phyloP scores from a whole-genome alignment of 2,797 vertebrate species.

The Odontamblyopus rebecca region DNA sequence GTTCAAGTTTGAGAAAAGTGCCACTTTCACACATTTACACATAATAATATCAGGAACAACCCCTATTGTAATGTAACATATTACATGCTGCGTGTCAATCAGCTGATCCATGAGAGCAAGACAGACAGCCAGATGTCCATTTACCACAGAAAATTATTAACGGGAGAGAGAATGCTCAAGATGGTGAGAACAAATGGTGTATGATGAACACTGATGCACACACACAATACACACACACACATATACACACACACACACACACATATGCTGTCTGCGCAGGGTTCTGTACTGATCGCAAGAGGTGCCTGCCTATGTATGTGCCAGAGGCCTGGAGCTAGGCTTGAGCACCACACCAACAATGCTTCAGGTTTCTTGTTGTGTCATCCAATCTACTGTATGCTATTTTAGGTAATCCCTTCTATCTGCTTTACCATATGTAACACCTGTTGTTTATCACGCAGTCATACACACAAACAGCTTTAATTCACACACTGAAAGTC shows the following conservation, averaged over 20 bases:
- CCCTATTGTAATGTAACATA: too few relatives aligned
- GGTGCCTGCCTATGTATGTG: slow-evolving; percentile 4
- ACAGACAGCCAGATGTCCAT: background rate
- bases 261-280: background rate
- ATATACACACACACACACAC: too few relatives aligned
- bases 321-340: slow-evolving; percentile 23
- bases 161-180: background rate
- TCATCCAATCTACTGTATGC: slow-evolving; percentile 58
- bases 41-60: too few relatives aligned
- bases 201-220: too few relatives aligned
- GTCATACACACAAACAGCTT: slow-evolving; percentile 43
- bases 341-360: slow-evolving; percentile 28
- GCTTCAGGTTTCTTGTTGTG: slow-evolving; percentile 56
- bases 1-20: too few relatives aligned
- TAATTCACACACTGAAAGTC: slow-evolving; percentile 20
- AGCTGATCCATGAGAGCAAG: background rate
- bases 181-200: too few relatives aligned
- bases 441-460: slow-evolving; percentile 71
- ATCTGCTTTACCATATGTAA: slow-evolving; percentile 46
- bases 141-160: too few relatives aligned
- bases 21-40: too few relatives aligned
- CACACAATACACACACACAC: too few relatives aligned
- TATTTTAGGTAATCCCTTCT: slow-evolving; percentile 56
- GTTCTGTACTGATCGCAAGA: background rate
- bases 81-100: too few relatives aligned